Percentiles rank a stretch among this genome's conserved stretches.
Conservation (phyloP, 2,113 vertebrate genomes). For the Globicephala melas region DNA sequence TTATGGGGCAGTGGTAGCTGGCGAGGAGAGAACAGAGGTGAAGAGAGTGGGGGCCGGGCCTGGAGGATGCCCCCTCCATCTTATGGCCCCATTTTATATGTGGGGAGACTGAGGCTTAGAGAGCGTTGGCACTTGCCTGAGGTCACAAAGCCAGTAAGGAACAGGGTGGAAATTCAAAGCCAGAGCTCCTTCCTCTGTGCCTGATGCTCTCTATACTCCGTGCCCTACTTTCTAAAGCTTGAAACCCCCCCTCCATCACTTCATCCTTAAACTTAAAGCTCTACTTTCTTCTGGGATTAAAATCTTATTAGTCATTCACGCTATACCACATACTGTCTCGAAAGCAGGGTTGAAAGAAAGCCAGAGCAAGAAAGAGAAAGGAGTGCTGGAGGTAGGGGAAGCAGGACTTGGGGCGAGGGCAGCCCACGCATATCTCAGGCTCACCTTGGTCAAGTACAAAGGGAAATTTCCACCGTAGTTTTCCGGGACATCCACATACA, state of each 20-base stretch:
- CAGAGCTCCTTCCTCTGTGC: neutral
- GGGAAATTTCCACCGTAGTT: constrained; percentile 86
- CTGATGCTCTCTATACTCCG: neutral
- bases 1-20: constrained; percentile 46
- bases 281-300: neutral
- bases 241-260: neutral
- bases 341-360: neutral
- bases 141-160: neutral
- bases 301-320: neutral
- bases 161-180: neutral
- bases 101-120: constrained; percentile 16
- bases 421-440: neutral
- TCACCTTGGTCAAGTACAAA: constrained; percentile 88
- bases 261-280: neutral
- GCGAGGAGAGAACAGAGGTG: neutral
- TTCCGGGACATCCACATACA: constrained; percentile 82
- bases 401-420: neutral
- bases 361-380: neutral
- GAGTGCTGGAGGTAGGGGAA: neutral
- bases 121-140: neutral
- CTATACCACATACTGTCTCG: neutral
- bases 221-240: neutral
- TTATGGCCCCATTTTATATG: neutral
- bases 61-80: neutral
- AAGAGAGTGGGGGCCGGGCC: neutral